A percentile compares a stretch with the other conserved stretches of the same genome.
Conservation (phyloP, 2,113 vertebrate species). For the Embiotoca jacksoni region DNA sequence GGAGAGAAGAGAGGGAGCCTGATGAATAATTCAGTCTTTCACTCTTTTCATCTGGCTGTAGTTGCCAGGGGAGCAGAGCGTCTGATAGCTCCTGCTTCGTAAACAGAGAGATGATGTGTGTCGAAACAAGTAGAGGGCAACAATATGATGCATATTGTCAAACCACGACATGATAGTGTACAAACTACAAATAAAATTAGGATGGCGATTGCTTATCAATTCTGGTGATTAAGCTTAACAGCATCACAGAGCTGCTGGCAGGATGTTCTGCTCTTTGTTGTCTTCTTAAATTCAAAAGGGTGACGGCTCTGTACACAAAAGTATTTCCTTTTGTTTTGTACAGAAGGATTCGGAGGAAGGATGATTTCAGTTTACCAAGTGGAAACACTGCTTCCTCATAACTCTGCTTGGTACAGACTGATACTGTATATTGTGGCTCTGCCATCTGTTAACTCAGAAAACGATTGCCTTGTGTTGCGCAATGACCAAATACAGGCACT, state of each 20-base stretch:
- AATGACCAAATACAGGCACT: not conserved
- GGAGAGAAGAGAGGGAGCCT: constrained; percentile 30
- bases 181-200: not conserved
- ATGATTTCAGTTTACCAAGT: not conserved
- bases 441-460: constrained; percentile 21
- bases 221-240: too few species aligned
- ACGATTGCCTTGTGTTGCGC: not conserved
- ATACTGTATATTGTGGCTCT: not conserved
- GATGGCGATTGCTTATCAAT: not conserved
- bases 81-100: constrained; percentile 51
- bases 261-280: not conserved
- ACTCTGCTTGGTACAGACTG: not conserved
- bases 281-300: too few species aligned
- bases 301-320: too few species aligned
- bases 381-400: constrained; percentile 22
- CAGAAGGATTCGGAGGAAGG: not conserved
- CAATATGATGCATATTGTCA: constrained; percentile 6
- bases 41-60: constrained; percentile 58
- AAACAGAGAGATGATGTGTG: constrained; percentile 39
- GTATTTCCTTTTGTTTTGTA: not conserved
- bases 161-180: not conserved
- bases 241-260: too few species aligned
- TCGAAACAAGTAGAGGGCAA: constrained; percentile 25
- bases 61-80: constrained; percentile 56
- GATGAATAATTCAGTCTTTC: constrained; percentile 75